These are phyloP conservation scores for Theristicus caerulescens DNA, from an alignment of 2,113 vertebrate species.

Conservation along the genomic window DNA sequence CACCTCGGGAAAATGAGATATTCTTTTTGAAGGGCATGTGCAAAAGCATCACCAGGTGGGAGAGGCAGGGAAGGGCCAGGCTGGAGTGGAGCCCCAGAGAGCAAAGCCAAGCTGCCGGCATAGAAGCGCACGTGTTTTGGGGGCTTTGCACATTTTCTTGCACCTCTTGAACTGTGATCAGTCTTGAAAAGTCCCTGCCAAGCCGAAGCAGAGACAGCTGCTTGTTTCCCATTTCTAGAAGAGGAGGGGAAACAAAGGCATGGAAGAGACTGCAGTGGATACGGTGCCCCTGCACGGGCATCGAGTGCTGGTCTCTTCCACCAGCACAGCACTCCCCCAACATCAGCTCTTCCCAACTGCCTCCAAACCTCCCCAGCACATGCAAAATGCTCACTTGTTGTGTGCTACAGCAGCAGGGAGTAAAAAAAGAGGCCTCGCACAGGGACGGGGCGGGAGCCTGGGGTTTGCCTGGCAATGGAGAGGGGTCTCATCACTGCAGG, in stretches of 20 bases:
- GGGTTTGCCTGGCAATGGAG: background rate
- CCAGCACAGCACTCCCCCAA: rapidly evolving
- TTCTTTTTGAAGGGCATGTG: background rate
- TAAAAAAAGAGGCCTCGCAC: background rate
- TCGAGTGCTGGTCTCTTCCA: background rate
- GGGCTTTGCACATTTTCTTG: background rate
- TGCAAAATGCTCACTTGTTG: rapidly evolving
- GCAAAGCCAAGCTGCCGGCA: background rate
- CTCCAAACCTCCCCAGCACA: background rate
- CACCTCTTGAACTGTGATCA: background rate
- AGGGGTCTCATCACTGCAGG: background rate
- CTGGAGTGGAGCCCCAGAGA: background rate
- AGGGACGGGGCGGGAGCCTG: background rate
- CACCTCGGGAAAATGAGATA: background rate
- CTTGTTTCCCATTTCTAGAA: background rate
- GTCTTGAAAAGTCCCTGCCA: background rate
- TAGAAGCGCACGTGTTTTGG: background rate
- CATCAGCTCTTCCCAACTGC: background rate
- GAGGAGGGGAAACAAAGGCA: background rate
- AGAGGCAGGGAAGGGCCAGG: background rate
- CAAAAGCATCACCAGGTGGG: background rate
- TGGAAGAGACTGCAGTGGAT: background rate
- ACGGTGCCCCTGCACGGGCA: rapidly evolving
- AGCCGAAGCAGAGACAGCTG: background rate
- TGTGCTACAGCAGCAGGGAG: background rate